Percentiles rank a stretch among this genome's conserved stretches.
These are phyloP conservation scores for Eilema depressum DNA, from an alignment of 2,888 invertebrate genomes.

Conservation along the genomic window DNA sequence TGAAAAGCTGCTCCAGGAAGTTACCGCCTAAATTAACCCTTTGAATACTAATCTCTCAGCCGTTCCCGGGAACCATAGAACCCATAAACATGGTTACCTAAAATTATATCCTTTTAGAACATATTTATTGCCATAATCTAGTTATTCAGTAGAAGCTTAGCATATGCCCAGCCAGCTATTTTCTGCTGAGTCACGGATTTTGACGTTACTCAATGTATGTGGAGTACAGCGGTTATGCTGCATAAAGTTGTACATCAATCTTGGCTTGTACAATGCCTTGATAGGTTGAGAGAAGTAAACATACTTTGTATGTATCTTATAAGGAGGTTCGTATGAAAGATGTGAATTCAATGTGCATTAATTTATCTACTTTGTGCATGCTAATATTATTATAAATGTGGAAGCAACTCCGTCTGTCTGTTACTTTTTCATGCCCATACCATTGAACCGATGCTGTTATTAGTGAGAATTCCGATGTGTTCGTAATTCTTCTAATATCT, in stretches of 20 bases:
- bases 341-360: background rate
- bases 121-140: background rate
- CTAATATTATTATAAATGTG: no score
- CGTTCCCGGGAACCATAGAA: background rate
- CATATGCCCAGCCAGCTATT: background rate
- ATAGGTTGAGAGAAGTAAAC: background rate
- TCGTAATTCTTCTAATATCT: no score
- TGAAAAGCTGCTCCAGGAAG: no score
- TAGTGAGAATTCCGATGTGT: no score
- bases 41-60: no score
- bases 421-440: no score
- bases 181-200: slow-evolving; percentile 1
- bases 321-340: background rate
- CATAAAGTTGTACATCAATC: slow-evolving; percentile 2
- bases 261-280: background rate
- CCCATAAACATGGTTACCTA: background rate
- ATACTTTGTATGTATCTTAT: slow-evolving; percentile 1
- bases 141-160: background rate
- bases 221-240: background rate
- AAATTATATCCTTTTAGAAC: background rate
- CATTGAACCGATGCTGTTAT: no score
- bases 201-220: slow-evolving; percentile 5
- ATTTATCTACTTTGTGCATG: background rate
- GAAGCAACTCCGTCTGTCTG: no score
- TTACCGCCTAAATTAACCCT: no score